phyloP scores from a whole-genome alignment of 2,797 vertebrate genomes.

The Antrozous pallidus region DNA sequence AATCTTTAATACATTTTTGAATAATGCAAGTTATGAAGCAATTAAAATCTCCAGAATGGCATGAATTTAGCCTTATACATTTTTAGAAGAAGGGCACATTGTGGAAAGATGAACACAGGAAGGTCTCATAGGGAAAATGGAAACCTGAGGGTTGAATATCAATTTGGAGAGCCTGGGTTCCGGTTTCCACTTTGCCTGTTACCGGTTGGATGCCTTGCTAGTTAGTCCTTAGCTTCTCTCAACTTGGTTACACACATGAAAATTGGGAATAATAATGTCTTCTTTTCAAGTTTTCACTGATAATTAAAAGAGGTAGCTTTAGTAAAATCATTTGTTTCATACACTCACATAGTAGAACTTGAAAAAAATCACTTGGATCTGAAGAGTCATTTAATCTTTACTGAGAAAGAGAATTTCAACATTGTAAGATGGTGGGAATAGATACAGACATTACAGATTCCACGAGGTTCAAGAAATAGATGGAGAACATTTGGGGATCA shows the following conservation, averaged over 20 bases:
- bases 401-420: background rate
- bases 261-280: background rate
- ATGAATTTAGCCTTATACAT: slow-evolving; percentile 7
- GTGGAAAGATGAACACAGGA: background rate
- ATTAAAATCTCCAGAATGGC: slow-evolving; percentile 51
- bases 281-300: background rate
- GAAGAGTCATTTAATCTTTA: slow-evolving; percentile 1
- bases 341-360: background rate
- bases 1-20: slow-evolving; percentile 64
- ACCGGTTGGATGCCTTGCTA: too few species aligned
- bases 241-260: background rate
- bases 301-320: background rate
- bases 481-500: background rate
- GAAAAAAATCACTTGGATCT: background rate
- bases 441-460: background rate
- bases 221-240: background rate
- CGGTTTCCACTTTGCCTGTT: fast-evolving
- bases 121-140: fast-evolving
- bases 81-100: background rate
- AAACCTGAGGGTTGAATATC: background rate
- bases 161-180: background rate
- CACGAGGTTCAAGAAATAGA: background rate
- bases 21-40: slow-evolving; percentile 54
- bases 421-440: background rate
- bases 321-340: background rate